Evolutionary conservation across 2,113 vertebrate species (phyloP).

Genomic region (Jaculus jaculus): DNA sequence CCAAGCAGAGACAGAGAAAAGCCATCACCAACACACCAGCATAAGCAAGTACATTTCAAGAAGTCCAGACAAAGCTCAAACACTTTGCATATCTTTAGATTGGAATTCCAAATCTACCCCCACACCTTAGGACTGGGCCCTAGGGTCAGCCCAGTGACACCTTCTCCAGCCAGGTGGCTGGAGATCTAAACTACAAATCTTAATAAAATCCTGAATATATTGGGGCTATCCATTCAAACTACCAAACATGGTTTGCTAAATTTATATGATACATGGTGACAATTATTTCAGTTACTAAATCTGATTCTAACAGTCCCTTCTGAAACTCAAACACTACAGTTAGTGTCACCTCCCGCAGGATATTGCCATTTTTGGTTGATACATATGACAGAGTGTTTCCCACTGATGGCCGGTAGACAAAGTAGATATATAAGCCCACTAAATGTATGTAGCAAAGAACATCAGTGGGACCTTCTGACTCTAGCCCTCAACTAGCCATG

Average conservation of each 20-base stretch:
- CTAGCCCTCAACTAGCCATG: not conserved
- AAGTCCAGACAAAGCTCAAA: too few relatives aligned
- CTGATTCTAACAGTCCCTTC: not conserved
- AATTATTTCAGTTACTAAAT: not conserved
- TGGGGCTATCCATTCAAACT: too few relatives aligned
- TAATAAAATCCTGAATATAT: too few relatives aligned
- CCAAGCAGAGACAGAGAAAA: too few relatives aligned
- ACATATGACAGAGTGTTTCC: not conserved
- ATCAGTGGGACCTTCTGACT: not conserved
- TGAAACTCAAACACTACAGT: constrained; percentile 3
- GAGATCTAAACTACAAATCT: too few relatives aligned
- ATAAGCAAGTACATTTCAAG: too few relatives aligned
- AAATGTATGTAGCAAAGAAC: not conserved
- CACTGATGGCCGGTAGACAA: not conserved
- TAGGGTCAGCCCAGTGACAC: too few relatives aligned
- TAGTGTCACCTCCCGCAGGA: not conserved
- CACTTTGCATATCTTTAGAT: too few relatives aligned
- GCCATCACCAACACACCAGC: too few relatives aligned
- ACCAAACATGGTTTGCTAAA: not conserved
- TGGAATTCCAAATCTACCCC: too few relatives aligned
- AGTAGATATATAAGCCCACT: not conserved
- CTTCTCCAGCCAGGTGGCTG: too few relatives aligned
- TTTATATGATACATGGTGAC: not conserved
- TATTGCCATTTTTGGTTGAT: not conserved
- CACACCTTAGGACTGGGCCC: too few relatives aligned